Percentiles rank a stretch among this genome's conserved stretches.
Evolutionary conservation across 2,888 invertebrate genomes (phyloP).

Genomic region (Ormyrus pomaceus): DNA sequence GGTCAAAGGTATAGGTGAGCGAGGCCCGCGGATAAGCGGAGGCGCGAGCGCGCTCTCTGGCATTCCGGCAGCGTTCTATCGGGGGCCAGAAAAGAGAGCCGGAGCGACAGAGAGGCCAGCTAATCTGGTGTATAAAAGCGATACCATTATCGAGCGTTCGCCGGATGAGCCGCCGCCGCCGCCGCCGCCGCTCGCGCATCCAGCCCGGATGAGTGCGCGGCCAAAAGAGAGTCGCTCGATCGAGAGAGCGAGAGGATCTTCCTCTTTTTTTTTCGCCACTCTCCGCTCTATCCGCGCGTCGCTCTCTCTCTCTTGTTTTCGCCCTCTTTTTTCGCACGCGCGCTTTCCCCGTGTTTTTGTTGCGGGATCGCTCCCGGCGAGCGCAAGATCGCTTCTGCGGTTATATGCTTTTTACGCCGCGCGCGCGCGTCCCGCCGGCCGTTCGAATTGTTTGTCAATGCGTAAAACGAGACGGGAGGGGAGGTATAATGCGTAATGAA

Average conservation of each 20-base stretch:
- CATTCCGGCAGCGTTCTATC: not conserved
- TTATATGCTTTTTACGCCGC: too few species aligned
- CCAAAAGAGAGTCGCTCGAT: constrained; percentile 36
- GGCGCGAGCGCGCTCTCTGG: constrained; percentile 5
- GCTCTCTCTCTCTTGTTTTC: not conserved
- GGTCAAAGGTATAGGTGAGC: too few species aligned
- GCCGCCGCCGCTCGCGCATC: not conserved
- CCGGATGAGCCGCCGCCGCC: constrained; percentile 6
- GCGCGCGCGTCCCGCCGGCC: too few species aligned
- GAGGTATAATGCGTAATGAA: too few species aligned
- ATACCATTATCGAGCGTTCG: constrained; percentile 41
- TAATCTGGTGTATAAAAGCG: constrained; percentile 45
- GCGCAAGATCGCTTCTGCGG: too few species aligned
- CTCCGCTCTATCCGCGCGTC: not conserved
- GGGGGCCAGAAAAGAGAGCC: not conserved
- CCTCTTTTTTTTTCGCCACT: not conserved
- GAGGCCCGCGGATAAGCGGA: constrained; percentile 11
- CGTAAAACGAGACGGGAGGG: too few species aligned
- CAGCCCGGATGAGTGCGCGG: not conserved
- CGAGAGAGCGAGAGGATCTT: constrained; percentile 10
- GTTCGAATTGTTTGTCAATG: too few species aligned
- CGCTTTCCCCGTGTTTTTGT: not conserved
- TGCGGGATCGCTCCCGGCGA: too few species aligned
- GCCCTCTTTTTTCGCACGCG: not conserved
- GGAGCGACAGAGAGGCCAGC: not conserved